These are phyloP conservation scores for Meloidogyne chitwoodi DNA, from an alignment of 1,140 invertebrate genomes.

Conservation along the genomic window DNA sequence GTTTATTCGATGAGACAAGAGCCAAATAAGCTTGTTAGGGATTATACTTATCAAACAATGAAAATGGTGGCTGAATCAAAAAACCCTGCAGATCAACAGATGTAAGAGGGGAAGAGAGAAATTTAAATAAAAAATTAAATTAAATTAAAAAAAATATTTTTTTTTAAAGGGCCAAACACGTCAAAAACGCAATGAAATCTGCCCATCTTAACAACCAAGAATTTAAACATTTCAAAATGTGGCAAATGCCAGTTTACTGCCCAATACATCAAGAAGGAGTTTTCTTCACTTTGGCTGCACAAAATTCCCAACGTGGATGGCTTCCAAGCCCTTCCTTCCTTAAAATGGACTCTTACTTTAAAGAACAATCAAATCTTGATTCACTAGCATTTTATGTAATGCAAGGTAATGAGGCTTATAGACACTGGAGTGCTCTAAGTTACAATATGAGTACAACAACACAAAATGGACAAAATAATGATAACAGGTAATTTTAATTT, in stretches of 20 bases:
- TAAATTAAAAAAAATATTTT: too few relatives aligned
- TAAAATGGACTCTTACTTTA: conserved; percentile 36
- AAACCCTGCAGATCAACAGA: conserved; percentile 34
- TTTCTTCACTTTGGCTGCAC: conserved; percentile 35
- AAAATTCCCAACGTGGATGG: conserved; percentile 9
- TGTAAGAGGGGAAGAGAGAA: too few relatives aligned
- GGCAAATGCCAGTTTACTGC: conserved; percentile 26
- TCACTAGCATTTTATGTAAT: conserved; percentile 30
- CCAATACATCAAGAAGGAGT: conserved; percentile 33
- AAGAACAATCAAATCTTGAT: conserved; percentile 41
- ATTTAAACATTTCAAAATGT: conserved; percentile 2
- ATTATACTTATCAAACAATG: conserved; percentile 39
- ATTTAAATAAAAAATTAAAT: too few relatives aligned
- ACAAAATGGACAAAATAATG: background rate
- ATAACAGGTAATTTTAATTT: background rate
- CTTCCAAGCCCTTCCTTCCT: conserved; percentile 24
- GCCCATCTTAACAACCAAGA: conserved; percentile 27
- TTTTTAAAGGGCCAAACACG: conserved; percentile 30
- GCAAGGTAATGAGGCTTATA: background rate
- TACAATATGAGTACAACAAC: background rate
- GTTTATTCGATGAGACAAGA: conserved; percentile 35
- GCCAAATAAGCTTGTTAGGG: conserved; percentile 42
- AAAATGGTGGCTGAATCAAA: conserved; percentile 37
- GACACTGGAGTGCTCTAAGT: background rate
- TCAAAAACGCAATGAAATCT: conserved; percentile 35